Evolutionary conservation across 2,797 vertebrate species (phyloP).

Genomic region (Spinibarbus caldwelli): DNA sequence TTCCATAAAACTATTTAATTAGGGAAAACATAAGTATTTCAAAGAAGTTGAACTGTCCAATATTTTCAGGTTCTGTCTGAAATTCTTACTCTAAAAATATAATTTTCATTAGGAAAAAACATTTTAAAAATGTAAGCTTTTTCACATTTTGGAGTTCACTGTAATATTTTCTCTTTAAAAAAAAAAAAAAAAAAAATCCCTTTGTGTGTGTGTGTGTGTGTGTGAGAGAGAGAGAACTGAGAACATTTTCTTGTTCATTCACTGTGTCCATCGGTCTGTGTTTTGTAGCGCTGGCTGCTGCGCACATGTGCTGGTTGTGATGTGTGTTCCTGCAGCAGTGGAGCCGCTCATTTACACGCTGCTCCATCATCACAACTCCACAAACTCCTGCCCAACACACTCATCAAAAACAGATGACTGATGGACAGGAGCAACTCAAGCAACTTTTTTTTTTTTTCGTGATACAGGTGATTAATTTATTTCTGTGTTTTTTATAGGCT

Average conservation of each 20-base stretch:
- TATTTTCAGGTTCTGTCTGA: too few species aligned
- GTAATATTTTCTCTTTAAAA: too few species aligned
- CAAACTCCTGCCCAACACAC: slow-evolving; percentile 65
- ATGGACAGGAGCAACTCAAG: neutral
- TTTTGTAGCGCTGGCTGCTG: slow-evolving; percentile 49
- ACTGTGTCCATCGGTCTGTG: neutral
- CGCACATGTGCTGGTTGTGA: slow-evolving; percentile 69
- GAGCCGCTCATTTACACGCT: slow-evolving; percentile 75
- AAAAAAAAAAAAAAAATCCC: neutral
- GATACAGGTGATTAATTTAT: neutral
- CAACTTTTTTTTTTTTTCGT: neutral
- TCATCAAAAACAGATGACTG: slow-evolving; percentile 17
- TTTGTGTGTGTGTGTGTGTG: neutral
- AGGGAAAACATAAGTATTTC: neutral
- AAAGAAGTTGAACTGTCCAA: too few species aligned
- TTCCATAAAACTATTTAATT: neutral
- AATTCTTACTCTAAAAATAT: neutral
- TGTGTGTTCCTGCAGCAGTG: slow-evolving; percentile 69
- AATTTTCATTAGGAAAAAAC: neutral
- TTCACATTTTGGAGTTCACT: too few species aligned
- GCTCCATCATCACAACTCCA: slow-evolving; percentile 69
- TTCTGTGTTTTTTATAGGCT: neutral
- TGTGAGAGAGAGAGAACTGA: neutral
- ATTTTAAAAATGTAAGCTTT: neutral
- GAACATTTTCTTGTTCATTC: neutral